These are phyloP conservation scores for Nemoura dubitans DNA, from an alignment of 2,888 invertebrate genomes.

Conservation along the genomic window DNA sequence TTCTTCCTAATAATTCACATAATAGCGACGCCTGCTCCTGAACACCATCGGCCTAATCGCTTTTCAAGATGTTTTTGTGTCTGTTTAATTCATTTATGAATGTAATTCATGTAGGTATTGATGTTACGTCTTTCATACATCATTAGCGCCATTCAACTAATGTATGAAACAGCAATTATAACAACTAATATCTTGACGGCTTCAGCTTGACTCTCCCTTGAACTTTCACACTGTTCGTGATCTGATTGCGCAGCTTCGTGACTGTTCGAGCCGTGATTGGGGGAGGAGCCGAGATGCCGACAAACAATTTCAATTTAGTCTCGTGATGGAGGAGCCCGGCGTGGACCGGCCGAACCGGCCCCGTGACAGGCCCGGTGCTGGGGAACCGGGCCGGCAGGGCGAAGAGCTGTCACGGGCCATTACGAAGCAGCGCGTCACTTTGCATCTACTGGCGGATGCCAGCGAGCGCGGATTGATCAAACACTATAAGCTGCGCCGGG, in stretches of 20 bases:
- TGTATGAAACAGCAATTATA: constrained; percentile 12
- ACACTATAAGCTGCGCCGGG: not conserved
- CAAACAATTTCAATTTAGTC: constrained; percentile 46
- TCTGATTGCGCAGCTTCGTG: constrained; percentile 38
- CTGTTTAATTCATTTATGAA: not conserved
- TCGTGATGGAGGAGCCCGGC: constrained; percentile 23
- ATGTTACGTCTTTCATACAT: constrained; percentile 9
- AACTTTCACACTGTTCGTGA: constrained; percentile 28
- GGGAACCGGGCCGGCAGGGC: not conserved
- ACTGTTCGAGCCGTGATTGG: constrained; percentile 31
- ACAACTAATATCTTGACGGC: constrained; percentile 7
- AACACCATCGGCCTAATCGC: not conserved
- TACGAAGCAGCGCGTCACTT: constrained; percentile 15
- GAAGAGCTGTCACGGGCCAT: constrained; percentile 10
- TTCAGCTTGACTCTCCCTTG: constrained; percentile 21
- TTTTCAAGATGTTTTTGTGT: not conserved
- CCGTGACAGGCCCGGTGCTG: not conserved
- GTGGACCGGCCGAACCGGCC: not conserved
- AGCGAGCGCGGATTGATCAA: not conserved
- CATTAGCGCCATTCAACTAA: constrained; percentile 19
- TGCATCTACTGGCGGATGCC: not conserved
- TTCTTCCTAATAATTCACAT: not conserved
- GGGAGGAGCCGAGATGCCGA: constrained; percentile 34
- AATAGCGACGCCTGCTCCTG: not conserved
- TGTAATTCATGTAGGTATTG: not conserved